Evolutionary conservation across 2,888 invertebrate species (phyloP), one percentile per base, ranked within the genome.

Genomic region (Sepioteuthis lessoniana): DNA sequence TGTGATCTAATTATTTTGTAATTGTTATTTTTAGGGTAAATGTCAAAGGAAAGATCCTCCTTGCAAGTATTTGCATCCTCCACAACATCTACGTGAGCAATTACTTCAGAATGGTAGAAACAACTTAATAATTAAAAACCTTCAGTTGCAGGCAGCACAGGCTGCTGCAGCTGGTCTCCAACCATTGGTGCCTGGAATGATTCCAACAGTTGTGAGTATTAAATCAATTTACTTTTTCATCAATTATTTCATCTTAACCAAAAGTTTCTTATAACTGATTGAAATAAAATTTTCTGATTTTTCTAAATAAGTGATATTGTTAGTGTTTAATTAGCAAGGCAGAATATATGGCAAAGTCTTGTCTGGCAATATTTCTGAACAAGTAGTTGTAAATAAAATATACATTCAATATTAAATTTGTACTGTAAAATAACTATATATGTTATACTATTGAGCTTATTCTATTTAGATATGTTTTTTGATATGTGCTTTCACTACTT

Each of bases 1-100:
- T 50, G 8, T 93, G 21, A 46, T 50, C 47, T 50, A 37, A 55
- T 90, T 93, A 16, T 55, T 38, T 95, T 95, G 95, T 96, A 96
- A 96, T 98, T 98, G 21, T 13, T 90, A 46, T 38, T 94, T 95
- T 2, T 98, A 99, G 99, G 99, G 99, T 97, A 99, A 99, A 98
- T 99, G 99, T 98, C 99, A 99, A 97, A 98, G 99, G 97, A 99
- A 99, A 98, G 99, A 99, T 97, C 99, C 99, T 96, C 99, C 99
- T 97, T 99, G 99, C 98, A 99, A 99, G 98, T 99, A 99, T 98
- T 99, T 99, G 98, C 99, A 99, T 98, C 99, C 99, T 96, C 99
- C 99, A 96, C 99, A 99, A 98, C 99, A 99, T 98, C 98, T 99
- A 97, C 99, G 99, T 98, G 99, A 99, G 98, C 99, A 99, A 98